Evolutionary conservation across 2,888 invertebrate species (phyloP).

Genomic region (Philonicus albiceps): DNA sequence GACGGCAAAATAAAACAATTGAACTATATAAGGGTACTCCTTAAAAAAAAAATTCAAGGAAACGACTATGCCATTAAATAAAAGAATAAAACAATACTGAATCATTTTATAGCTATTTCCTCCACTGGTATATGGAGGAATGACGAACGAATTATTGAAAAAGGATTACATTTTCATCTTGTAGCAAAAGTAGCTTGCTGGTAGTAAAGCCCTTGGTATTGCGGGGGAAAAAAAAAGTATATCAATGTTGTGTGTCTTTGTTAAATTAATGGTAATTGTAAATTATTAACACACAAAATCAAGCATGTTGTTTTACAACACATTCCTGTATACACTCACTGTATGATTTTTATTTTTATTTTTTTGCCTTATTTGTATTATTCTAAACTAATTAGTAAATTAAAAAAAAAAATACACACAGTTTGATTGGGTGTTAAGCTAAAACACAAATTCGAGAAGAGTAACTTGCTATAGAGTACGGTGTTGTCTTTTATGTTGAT

Average conservation of each 20-base stretch:
- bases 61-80: too few species aligned
- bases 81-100: too few species aligned
- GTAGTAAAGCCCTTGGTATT: neutral
- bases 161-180: neutral
- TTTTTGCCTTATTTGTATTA: neutral
- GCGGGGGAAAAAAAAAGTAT: neutral
- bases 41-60: too few species aligned
- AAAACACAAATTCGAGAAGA: neutral
- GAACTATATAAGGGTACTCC: too few species aligned
- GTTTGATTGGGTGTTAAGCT: neutral
- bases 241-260: neutral
- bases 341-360: neutral
- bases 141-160: neutral
- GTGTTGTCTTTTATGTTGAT: neutral
- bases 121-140: too few species aligned
- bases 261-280: neutral
- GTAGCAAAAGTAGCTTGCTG: neutral
- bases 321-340: neutral
- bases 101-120: too few species aligned
- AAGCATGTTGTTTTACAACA: neutral
- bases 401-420: too few species aligned
- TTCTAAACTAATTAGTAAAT: neutral
- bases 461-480: neutral
- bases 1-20: too few species aligned
- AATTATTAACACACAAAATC: neutral